These are phyloP conservation scores for Pterocles gutturalis DNA, from an alignment of 2,113 vertebrate genomes.

Conservation along the genomic window DNA sequence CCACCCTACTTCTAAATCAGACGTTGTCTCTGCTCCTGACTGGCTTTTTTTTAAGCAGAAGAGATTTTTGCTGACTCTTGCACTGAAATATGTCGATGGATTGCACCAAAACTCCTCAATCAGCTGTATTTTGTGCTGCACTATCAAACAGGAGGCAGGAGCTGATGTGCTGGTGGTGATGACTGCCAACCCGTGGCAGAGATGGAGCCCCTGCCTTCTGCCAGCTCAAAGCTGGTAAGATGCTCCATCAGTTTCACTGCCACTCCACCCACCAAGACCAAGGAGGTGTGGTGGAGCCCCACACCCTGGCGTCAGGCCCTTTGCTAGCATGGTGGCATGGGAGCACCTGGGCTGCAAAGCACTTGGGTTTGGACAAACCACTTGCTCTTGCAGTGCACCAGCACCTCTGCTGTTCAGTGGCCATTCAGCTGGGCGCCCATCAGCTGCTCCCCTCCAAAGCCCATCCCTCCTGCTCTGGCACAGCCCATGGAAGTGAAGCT, in stretches of 20 bases:
- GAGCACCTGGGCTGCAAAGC: background rate
- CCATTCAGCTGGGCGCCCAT: rapidly evolving
- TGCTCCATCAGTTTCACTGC: background rate
- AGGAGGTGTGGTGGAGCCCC: background rate
- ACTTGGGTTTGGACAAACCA: background rate
- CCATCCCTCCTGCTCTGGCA: background rate
- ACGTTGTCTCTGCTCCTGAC: background rate
- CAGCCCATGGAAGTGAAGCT: rapidly evolving
- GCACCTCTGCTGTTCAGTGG: background rate
- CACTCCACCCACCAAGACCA: background rate
- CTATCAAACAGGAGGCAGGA: background rate
- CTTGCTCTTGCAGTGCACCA: rapidly evolving
- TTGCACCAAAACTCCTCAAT: background rate
- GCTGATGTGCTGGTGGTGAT: background rate
- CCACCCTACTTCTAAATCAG: background rate
- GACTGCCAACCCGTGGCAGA: background rate
- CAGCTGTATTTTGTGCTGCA: background rate
- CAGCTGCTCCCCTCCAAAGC: background rate
- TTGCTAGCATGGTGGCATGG: background rate
- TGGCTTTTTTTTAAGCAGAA: background rate
- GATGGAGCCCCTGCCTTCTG: background rate
- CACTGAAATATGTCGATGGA: background rate
- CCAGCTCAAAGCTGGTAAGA: rapidly evolving
- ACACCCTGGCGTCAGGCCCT: background rate
- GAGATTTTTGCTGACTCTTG: conserved; percentile 33